Evolutionary conservation across 2,888 invertebrate genomes (phyloP).

Genomic region (Gandaritis pyraliata): DNA sequence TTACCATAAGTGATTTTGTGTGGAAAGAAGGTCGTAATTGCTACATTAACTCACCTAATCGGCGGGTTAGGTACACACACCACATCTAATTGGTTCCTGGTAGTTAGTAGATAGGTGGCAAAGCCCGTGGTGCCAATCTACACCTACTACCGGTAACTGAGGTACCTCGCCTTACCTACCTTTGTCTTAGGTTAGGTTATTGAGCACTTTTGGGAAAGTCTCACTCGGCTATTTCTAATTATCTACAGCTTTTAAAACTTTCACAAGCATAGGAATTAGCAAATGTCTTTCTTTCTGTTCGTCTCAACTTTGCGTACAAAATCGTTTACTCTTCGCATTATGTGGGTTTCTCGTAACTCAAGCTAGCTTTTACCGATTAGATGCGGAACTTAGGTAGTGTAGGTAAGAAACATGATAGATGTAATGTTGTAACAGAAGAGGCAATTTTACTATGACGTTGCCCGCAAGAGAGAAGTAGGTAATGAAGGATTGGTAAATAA

Average conservation of each 20-base stretch:
- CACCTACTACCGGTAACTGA: too few relatives aligned
- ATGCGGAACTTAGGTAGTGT: neutral
- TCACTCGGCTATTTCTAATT: too few relatives aligned
- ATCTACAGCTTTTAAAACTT: neutral
- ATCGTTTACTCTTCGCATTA: neutral
- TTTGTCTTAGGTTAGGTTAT: too few relatives aligned
- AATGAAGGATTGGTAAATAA: too few relatives aligned
- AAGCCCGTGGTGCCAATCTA: too few relatives aligned
- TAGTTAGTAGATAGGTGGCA: neutral
- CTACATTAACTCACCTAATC: neutral
- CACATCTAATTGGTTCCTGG: neutral
- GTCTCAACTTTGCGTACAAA: neutral
- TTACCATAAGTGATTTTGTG: conserved; percentile 1
- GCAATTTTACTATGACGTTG: too few relatives aligned
- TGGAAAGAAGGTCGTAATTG: conserved; percentile 5
- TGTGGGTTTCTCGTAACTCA: neutral
- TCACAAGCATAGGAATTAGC: neutral
- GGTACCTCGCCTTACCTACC: too few relatives aligned
- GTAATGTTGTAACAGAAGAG: too few relatives aligned
- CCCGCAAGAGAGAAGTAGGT: too few relatives aligned
- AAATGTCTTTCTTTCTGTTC: neutral
- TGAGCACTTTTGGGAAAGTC: too few relatives aligned
- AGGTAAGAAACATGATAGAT: neutral
- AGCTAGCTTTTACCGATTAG: conserved; percentile 1
- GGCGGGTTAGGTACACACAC: neutral